Percentiles rank a stretch among this genome's conserved stretches.
These are phyloP conservation scores for Monochamus alternatus DNA, from an alignment of 2,888 invertebrate genomes.

Conservation along the genomic window DNA sequence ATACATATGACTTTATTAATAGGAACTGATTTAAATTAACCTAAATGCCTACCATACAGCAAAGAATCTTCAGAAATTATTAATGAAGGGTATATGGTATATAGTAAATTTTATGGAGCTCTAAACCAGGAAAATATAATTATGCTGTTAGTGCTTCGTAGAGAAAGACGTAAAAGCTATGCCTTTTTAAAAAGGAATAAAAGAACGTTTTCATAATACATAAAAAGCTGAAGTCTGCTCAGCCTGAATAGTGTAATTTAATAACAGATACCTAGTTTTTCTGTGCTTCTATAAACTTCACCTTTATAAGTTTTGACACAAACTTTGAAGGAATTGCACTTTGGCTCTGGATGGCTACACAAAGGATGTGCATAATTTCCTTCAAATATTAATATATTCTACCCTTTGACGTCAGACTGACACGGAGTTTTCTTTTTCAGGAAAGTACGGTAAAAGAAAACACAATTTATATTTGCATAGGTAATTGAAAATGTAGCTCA, in stretches of 20 bases:
- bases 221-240: not conserved
- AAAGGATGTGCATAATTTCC: constrained; percentile 12
- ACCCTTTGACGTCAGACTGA: not conserved
- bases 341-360: not conserved
- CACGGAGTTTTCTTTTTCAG: not conserved
- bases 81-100: too few species aligned
- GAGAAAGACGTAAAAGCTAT: too few species aligned
- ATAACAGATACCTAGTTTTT: not conserved
- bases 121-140: too few species aligned
- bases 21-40: too few species aligned
- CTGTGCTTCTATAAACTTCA: not conserved
- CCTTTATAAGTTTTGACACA: constrained; percentile 13
- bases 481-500: not conserved
- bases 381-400: constrained; percentile 16
- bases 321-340: constrained; percentile 8
- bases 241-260: not conserved
- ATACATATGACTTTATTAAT: too few species aligned
- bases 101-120: too few species aligned
- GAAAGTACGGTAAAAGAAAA: not conserved
- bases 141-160: too few species aligned
- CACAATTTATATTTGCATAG: not conserved
- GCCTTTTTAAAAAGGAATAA: not conserved
- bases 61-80: too few species aligned
- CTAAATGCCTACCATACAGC: too few species aligned
- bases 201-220: not conserved